Evolutionary conservation across 2,113 vertebrate genomes (phyloP).

Genomic region (Triplophysa tibetana): DNA sequence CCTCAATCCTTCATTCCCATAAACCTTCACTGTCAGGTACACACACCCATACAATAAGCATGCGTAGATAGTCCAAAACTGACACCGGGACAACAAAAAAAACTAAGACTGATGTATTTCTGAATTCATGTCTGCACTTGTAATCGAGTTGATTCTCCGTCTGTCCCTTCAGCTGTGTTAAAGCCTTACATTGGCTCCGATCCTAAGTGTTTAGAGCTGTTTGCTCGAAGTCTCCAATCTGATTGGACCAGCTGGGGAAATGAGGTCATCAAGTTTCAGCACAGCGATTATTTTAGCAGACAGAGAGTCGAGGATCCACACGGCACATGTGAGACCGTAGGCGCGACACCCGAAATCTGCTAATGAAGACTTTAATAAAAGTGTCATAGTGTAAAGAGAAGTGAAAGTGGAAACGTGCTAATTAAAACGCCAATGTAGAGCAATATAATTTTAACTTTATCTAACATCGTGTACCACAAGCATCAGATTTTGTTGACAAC

Average conservation of each 20-base stretch:
- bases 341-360: no score
- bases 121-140: not conserved
- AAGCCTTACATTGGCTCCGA: conserved; percentile 78
- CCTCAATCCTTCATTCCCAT: conserved; percentile 91
- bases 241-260: conserved; percentile 99
- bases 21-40: conserved; percentile 90
- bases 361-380: no score
- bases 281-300: conserved; percentile 78
- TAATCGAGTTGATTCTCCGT: not conserved
- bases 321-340: not conserved
- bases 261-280: conserved; percentile 95
- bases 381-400: no score
- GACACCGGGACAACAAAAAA: no score
- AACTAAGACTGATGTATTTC: no score
- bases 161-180: conserved; percentile 76
- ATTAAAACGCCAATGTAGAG: no score
- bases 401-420: not conserved
- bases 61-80: no score
- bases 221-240: conserved; percentile 89
- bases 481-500: no score
- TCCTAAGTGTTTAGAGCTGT: conserved; percentile 85
- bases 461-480: no score
- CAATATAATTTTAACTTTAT: no score
- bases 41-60: not conserved
- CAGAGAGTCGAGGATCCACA: conserved; percentile 20